Conservation (phyloP, 1,140 invertebrate genomes). For the Lepidotrigona ventralis region DNA sequence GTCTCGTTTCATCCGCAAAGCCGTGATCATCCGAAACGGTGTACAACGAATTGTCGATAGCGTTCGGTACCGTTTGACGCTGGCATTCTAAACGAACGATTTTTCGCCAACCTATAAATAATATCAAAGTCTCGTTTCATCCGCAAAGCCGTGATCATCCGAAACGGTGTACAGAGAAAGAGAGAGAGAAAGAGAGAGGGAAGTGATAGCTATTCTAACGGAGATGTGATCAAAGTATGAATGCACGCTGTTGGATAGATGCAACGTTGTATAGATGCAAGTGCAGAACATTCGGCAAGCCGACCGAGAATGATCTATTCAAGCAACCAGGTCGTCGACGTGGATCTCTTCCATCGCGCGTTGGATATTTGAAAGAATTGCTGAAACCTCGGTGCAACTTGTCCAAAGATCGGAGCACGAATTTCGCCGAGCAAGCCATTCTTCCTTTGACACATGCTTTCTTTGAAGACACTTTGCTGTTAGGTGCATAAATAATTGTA, state of each 20-base stretch:
- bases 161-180: background rate
- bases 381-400: background rate
- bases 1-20: constrained; percentile 25
- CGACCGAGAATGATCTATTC: constrained; percentile 42
- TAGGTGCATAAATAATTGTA: no score
- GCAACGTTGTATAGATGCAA: background rate
- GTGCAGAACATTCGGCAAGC: constrained; percentile 18
- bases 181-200: constrained; percentile 1
- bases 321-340: constrained; percentile 28
- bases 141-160: constrained; percentile 1
- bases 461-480: no score
- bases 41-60: no score
- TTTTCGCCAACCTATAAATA: background rate
- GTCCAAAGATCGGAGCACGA: background rate
- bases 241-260: constrained; percentile 24
- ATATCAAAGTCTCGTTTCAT: constrained; percentile 28
- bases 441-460: background rate
- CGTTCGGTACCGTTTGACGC: background rate
- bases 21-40: no score
- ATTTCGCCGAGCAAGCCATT: background rate
- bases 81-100: background rate
- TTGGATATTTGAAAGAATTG: constrained; percentile 25
- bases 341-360: constrained; percentile 17
- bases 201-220: constrained; percentile 23
- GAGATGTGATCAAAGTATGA: constrained; percentile 41